These are phyloP conservation scores for Tenthredo notha DNA, from an alignment of 2,888 invertebrate species.

Conservation along the genomic window DNA sequence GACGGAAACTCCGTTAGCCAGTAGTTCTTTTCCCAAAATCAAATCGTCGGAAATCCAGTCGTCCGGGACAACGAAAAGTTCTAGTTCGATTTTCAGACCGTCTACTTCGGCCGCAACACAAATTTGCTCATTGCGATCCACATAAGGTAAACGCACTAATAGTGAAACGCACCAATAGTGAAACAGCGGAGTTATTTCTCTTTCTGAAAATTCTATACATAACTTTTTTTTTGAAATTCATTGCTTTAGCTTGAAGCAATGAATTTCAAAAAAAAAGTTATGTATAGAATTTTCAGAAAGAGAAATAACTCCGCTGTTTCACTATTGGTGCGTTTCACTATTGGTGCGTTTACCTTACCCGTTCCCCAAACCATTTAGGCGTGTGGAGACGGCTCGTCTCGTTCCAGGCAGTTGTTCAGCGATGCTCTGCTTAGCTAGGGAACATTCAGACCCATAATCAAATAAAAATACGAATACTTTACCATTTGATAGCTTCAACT, in stretches of 20 bases:
- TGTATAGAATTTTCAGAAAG: too few species aligned
- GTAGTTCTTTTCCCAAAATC: background rate
- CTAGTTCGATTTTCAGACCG: background rate
- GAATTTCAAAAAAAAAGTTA: too few species aligned
- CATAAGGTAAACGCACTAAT: too few species aligned
- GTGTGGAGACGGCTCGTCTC: background rate
- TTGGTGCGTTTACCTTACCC: too few species aligned
- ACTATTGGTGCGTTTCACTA: too few species aligned
- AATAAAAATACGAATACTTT: background rate
- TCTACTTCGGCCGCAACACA: background rate
- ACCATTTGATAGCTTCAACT: background rate
- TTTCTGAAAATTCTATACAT: too few species aligned
- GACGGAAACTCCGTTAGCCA: constrained; percentile 28
- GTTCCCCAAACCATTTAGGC: background rate
- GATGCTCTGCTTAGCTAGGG: background rate
- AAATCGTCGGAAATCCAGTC: background rate
- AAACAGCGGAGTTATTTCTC: too few species aligned
- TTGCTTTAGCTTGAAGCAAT: too few species aligned
- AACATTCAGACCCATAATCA: background rate
- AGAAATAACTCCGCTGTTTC: too few species aligned
- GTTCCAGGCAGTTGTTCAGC: background rate
- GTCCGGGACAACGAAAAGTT: constrained; percentile 14
- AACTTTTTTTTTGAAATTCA: too few species aligned
- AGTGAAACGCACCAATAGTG: too few species aligned
- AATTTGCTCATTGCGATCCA: background rate